Evolutionary conservation across 2,888 invertebrate genomes (phyloP).

Genomic region (Sinhomidia bicolor): DNA sequence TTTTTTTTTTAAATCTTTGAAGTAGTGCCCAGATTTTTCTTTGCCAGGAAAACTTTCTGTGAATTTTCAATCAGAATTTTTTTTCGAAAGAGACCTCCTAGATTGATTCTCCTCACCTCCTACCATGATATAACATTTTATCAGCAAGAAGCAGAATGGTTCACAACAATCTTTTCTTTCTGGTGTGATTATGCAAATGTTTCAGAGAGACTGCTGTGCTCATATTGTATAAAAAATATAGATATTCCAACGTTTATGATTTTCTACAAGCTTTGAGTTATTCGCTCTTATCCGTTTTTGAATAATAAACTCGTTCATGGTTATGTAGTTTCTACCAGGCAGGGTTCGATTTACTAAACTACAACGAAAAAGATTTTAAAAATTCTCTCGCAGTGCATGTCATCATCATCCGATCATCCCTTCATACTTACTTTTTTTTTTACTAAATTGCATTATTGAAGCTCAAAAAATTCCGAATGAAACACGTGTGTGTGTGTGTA

Average conservation of each 20-base stretch:
- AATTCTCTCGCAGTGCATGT: not conserved
- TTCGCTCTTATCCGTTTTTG: not conserved
- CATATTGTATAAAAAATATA: slow-evolving; percentile 9
- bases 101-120: slow-evolving; percentile 73
- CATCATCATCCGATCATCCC: slow-evolving; percentile 5
- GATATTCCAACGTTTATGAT: not conserved
- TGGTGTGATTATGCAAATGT: slow-evolving; percentile 71
- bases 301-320: not conserved
- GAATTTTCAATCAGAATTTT: slow-evolving; percentile 69
- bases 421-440: slow-evolving; percentile 17
- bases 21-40: slow-evolving; percentile 17
- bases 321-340: too few relatives aligned
- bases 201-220: slow-evolving; percentile 50
- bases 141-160: slow-evolving; percentile 65
- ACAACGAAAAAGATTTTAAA: too few relatives aligned
- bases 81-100: slow-evolving; percentile 66
- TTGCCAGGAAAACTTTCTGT: slow-evolving; percentile 53
- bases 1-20: not conserved
- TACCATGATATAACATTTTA: slow-evolving; percentile 70
- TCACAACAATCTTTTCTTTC: slow-evolving; percentile 68
- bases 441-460: not conserved
- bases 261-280: not conserved
- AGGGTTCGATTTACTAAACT: not conserved
- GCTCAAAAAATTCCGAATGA: not conserved
- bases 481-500: too few relatives aligned